Evolutionary conservation across 2,797 vertebrate species (phyloP), one percentile per base, ranked within the genome.

Genomic region (Eidolon dupreanum): DNA sequence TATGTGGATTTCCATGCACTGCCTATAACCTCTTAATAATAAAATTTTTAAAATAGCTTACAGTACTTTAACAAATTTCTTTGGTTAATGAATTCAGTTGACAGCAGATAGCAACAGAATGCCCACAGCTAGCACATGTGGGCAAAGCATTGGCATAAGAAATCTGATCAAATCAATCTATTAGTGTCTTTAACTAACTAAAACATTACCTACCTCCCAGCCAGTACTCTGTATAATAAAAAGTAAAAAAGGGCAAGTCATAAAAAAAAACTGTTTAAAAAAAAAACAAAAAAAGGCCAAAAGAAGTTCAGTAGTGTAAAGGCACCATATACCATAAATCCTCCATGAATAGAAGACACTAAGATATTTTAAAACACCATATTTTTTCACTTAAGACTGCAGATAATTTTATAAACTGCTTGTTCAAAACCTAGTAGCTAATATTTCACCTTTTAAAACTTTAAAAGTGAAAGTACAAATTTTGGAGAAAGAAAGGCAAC

Each of bases 171-270:
- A 98, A 97, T 96, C 98, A 98, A 98, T 98, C 98, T 98, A 99
- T 98, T 99, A 99, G 99, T 98, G 98, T 97, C 98, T 98, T 98
- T 97, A 98, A 95, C 98, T 99, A 99, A 99, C 99, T 99, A 99
- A 99, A 99, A 98, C 89, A 98, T 99, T 99, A 99, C 99, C 99
- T 99, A 99, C 99, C 99, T 99, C 99, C 99, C 99, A 99, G 99
- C 99, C 99, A 99, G 99, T 99, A 99, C 99, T 99, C 99, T 99
- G 99, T 99, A 98, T 99, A 99, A 99, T 98, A 99, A 99, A 99
- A 99, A 99, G 98, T 98, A 98, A 98, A 97, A 99, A 99, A 99
- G 99, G 97, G 98, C 98, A 98, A 98, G 98, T 99, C 98, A 99
- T 98, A 98, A 98, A 98, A 98, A 98, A 88, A 95, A 96, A 95